Evolutionary conservation across 2,888 invertebrate species (phyloP), one percentile per base, ranked within the genome.

Genomic region (Pseudococcus jackbeardsleyi): DNA sequence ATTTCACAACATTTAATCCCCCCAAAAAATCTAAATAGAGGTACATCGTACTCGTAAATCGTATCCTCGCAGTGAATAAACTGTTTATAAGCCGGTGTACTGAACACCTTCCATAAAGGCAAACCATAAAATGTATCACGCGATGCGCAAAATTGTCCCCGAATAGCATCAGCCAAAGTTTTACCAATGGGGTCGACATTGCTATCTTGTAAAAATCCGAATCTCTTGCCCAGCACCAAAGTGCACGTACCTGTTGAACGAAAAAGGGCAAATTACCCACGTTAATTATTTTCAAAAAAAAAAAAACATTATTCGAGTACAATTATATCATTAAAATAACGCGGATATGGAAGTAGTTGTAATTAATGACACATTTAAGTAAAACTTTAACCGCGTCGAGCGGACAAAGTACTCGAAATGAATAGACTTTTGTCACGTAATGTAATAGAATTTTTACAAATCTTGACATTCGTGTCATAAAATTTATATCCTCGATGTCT

Each of bases 91-190:
- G 95, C 93, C 84, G 93, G 92, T 0, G 96, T 96, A 0, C 95
- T 94, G 19, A 95, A 93, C 89, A 95, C 93, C 92, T 96, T 96
- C 96, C 96, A 97, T 88, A 96, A 91, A 0, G 96, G 96, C 59
- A 96, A 93, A 0, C 96, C 96, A 91, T 95, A 97, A 91, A 95
- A 95, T 0, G 96, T 95, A 91, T 97, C 96, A 88, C 96, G 93
- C 89, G 95, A 95, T 0, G 96, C 95, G 84, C 95, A 93, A 91
- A 96, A 96, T 90, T 96, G 94, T 68, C 95, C 93, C 3, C 89
- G 89, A 3, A 96, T 95, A 0, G 96, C 95, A n/a, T 94, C 92
- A 1, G 95, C 95, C 54, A 96, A 92, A 88, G 93, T 93, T 0
- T 94, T 94, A 26, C 94, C 94, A 19, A 94, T 93, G 0, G 94